Conservation (phyloP, 2,888 invertebrate genomes). For the Lepidonotus clava region DNA sequence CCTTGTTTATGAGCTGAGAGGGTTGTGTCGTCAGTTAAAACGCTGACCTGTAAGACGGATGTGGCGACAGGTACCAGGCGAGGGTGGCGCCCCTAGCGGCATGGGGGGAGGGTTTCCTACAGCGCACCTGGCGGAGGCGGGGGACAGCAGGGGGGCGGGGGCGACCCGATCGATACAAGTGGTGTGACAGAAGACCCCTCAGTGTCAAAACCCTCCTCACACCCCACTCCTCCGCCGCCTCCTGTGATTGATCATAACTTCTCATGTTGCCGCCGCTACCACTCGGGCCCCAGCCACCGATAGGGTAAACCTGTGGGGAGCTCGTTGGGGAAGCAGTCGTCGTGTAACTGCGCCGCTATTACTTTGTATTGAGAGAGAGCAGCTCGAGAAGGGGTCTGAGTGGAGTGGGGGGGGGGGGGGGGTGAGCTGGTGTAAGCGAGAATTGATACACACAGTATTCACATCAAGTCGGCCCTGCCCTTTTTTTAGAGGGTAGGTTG, state of each 20-base stretch:
- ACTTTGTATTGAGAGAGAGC: conserved; percentile 2
- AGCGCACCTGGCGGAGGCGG: too few relatives aligned
- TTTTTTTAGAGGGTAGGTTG: too few relatives aligned
- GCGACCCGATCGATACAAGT: neutral
- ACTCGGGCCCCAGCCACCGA: neutral
- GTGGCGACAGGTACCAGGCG: too few relatives aligned
- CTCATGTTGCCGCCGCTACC: neutral
- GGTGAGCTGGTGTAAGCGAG: neutral
- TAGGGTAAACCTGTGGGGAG: neutral
- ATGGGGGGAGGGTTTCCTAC: too few relatives aligned
- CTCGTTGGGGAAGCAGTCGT: neutral
- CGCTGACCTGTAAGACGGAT: too few relatives aligned
- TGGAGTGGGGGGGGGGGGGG: neutral
- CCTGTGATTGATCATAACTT: conserved; percentile 34
- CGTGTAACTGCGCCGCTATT: conserved; percentile 23
- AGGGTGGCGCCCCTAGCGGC: too few relatives aligned
- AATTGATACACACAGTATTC: too few relatives aligned
- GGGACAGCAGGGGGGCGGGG: neutral
- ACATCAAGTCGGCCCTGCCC: too few relatives aligned
- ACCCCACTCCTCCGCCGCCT: neutral
- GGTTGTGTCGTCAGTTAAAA: too few relatives aligned
- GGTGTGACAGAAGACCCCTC: conserved; percentile 37
- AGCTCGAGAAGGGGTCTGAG: neutral
- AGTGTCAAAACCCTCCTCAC: conserved; percentile 1
- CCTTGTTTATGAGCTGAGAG: too few relatives aligned